phyloP scores from a whole-genome alignment of 35 echinoderm and acorn worm species.

The Lytechinus variegatus region DNA sequence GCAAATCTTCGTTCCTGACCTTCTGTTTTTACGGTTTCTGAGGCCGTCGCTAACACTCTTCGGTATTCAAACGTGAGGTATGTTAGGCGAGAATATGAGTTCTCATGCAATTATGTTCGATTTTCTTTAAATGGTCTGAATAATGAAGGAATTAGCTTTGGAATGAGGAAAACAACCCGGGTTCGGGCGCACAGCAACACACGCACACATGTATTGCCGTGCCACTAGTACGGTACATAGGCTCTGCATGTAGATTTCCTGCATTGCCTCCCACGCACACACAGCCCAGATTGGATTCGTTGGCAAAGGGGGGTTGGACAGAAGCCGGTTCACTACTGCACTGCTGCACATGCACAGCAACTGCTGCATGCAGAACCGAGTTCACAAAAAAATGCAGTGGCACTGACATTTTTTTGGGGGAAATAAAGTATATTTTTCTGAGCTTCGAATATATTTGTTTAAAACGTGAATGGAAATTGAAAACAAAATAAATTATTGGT shows the following conservation, averaged over 20 bases:
- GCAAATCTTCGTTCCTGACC: background rate
- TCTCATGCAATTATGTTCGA: background rate
- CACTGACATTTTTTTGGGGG: too few species aligned
- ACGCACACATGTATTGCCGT: background rate
- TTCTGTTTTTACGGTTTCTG: conserved; percentile 37
- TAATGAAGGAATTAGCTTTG: background rate
- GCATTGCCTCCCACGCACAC: background rate
- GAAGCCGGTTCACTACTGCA: background rate
- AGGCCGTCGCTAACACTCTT: conserved; percentile 43
- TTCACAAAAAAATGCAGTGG: too few species aligned
- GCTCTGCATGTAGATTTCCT: background rate
- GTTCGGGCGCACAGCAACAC: conserved; percentile 19
- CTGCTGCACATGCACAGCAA: background rate
- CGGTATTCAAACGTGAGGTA: conserved; percentile 26
- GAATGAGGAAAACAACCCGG: background rate
- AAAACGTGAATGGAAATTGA: too few species aligned
- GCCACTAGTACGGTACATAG: background rate
- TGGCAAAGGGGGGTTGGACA: background rate
- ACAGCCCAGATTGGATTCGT: background rate
- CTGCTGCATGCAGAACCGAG: too few species aligned
- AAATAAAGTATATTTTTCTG: too few species aligned
- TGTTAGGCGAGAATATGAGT: background rate
- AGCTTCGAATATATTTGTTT: too few species aligned
- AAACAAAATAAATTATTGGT: too few species aligned
- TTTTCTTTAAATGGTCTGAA: background rate